These are phyloP conservation scores for Grus americana DNA, from an alignment of 2,113 vertebrate genomes.

Conservation along the genomic window DNA sequence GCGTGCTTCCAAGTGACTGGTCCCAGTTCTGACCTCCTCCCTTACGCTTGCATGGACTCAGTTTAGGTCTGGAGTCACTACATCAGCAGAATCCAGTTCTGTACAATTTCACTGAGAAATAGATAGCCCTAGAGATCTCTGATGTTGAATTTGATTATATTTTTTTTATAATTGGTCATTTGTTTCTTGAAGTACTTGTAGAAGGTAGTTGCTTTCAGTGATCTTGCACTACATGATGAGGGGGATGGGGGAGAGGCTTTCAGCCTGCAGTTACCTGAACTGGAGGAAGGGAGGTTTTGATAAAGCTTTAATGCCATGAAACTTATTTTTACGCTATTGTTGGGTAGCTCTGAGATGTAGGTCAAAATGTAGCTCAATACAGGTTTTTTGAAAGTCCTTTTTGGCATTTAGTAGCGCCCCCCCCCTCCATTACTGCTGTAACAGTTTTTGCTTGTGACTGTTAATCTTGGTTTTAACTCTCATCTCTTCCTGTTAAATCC, in stretches of 20 bases:
- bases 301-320: background rate
- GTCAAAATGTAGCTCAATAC: background rate
- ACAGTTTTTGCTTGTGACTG: background rate
- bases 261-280: background rate
- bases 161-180: background rate
- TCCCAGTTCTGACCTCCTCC: background rate
- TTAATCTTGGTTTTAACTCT: background rate
- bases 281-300: background rate
- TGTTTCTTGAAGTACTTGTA: background rate
- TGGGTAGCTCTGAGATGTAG: background rate
- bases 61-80: background rate
- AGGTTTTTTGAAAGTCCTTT: background rate
- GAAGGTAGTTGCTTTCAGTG: background rate
- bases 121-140: background rate
- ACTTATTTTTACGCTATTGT: background rate
- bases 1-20: no score
- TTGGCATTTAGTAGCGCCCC: background rate
- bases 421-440: background rate
- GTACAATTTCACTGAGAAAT: background rate
- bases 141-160: background rate
- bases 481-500: background rate
- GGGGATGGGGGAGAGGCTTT: background rate
- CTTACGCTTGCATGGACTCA: rapidly evolving
- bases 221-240: background rate
- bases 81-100: background rate